phyloP scores from a whole-genome alignment of 1,140 invertebrate species.

The Physella acuta region DNA sequence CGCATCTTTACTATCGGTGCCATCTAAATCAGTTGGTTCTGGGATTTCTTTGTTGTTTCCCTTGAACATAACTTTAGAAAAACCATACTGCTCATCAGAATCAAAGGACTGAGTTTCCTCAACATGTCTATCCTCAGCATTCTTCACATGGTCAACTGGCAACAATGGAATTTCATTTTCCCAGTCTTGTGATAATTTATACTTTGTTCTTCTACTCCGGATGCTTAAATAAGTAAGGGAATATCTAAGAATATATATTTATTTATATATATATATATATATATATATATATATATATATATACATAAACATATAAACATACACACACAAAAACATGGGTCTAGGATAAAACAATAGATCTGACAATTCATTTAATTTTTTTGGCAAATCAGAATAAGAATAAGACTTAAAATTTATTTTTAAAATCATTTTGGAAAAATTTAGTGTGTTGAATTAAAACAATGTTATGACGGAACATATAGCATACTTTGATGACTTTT shows the following conservation, averaged over 20 bases:
- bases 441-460: conserved; percentile 19
- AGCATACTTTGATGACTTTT: not conserved
- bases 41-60: not conserved
- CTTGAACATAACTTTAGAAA: not conserved
- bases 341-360: not conserved
- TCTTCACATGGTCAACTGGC: too few species aligned
- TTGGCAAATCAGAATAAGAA: not conserved
- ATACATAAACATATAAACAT: too few species aligned
- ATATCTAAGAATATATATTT: too few species aligned
- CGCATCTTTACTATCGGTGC: not conserved
- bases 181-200: too few species aligned
- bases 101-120: too few species aligned
- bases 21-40: not conserved
- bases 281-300: too few species aligned
- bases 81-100: not conserved
- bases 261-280: too few species aligned
- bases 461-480: conserved; percentile 8
- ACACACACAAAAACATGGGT: too few species aligned
- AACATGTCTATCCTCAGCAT: too few species aligned
- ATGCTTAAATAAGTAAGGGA: too few species aligned
- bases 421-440: not conserved
- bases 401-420: not conserved
- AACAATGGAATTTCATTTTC: too few species aligned
- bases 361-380: not conserved
- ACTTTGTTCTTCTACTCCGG: too few species aligned